Evolutionary conservation across 2,113 vertebrate genomes (phyloP).

Genomic region (Aplodontia rufa): DNA sequence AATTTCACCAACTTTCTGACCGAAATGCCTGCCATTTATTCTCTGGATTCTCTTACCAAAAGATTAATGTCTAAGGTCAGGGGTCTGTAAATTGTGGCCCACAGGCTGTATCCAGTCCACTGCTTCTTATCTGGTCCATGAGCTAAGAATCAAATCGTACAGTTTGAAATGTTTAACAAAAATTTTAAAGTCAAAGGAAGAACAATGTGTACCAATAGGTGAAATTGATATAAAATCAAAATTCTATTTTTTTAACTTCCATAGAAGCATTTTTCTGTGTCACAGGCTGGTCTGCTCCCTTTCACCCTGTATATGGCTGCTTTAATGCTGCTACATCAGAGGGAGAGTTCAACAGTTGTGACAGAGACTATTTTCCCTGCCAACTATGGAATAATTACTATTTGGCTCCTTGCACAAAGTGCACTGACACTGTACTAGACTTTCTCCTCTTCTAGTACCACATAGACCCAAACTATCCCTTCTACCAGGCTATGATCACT

Average conservation of each 20-base stretch:
- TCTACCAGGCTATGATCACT: not conserved
- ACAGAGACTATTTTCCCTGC: not conserved
- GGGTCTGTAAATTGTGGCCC: not conserved
- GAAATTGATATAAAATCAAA: not conserved
- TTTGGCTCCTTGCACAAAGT: not conserved
- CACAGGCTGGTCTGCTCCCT: not conserved
- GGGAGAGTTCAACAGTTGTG: not conserved
- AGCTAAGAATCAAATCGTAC: not conserved
- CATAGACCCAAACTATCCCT: not conserved
- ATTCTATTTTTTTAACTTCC: not conserved
- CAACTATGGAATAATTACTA: not conserved
- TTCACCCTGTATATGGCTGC: rapidly evolving
- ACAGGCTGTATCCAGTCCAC: no score
- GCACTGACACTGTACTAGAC: not conserved
- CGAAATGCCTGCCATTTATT: not conserved
- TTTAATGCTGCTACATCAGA: not conserved
- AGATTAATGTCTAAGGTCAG: not conserved
- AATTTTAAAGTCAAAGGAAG: not conserved
- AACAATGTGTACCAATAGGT: not conserved
- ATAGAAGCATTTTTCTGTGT: not conserved
- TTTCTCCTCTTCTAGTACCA: not conserved
- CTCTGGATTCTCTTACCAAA: not conserved
- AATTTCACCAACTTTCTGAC: not conserved
- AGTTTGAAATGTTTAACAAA: not conserved
- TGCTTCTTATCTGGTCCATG: not conserved